Evolutionary conservation across 2,113 vertebrate species (phyloP).

Genomic region (Podarcis muralis): DNA sequence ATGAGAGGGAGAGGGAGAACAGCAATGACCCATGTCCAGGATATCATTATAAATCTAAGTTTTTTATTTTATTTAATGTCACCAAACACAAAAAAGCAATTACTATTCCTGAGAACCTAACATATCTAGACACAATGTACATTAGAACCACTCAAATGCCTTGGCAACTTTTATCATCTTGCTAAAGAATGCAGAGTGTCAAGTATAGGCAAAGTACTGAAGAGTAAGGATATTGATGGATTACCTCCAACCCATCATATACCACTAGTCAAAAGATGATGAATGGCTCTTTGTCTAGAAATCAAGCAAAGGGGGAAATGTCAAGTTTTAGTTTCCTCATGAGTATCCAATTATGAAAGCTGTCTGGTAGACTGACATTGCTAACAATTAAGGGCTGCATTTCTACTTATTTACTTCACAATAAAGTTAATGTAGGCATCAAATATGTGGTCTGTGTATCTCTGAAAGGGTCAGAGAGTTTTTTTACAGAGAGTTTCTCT

Average conservation of each 20-base stretch:
- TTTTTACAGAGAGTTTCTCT: fast-evolving
- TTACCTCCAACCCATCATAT: constrained; percentile 5
- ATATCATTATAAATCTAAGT: constrained; percentile 30
- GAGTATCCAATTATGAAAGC: constrained; percentile 41
- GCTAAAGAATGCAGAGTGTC: constrained; percentile 16
- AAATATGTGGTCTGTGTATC: background rate
- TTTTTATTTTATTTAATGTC: constrained; percentile 22
- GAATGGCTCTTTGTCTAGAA: constrained; percentile 54
- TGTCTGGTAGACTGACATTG: constrained; percentile 15
- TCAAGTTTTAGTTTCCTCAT: constrained; percentile 39
- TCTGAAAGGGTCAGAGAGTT: background rate
- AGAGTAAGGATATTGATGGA: constrained; percentile 55
- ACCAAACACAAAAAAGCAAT: constrained; percentile 24
- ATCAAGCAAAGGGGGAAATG: constrained; percentile 32
- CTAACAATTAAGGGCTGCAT: constrained; percentile 9
- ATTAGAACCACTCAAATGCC: constrained; percentile 2
- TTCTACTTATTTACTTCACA: constrained; percentile 33
- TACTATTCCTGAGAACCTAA: constrained; percentile 16
- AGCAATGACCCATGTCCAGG: constrained; percentile 9
- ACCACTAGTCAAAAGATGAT: constrained; percentile 37
- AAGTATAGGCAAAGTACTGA: constrained; percentile 10
- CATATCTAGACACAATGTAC: background rate
- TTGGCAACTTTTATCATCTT: constrained; percentile 36
- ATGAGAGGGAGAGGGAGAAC: background rate
- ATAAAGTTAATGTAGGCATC: background rate